These are phyloP conservation scores for Enteromius fasciolatus DNA, from an alignment of 2,797 vertebrate species.

Conservation along the genomic window DNA sequence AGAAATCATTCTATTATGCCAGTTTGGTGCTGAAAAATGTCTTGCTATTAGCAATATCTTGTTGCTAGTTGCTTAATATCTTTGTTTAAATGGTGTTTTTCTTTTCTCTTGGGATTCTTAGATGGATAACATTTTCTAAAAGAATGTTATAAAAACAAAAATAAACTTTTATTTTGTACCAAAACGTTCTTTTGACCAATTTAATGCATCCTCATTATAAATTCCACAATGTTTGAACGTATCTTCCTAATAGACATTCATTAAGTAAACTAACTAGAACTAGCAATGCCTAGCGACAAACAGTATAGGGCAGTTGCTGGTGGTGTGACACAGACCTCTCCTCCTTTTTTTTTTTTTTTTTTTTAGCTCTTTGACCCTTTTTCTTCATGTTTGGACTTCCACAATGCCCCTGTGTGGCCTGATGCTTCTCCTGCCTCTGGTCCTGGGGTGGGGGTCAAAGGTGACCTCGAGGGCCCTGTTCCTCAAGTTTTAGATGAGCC, in stretches of 20 bases:
- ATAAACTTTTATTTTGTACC: too few species aligned
- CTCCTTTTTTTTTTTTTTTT: conserved; percentile 7
- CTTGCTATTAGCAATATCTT: too few species aligned
- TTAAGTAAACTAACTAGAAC: background rate
- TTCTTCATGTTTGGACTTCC: conserved; percentile 19
- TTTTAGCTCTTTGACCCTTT: background rate
- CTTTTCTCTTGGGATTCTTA: background rate
- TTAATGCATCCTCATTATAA: background rate
- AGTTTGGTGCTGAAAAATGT: background rate
- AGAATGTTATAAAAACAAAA: too few species aligned
- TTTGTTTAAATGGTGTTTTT: background rate
- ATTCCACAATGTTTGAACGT: background rate
- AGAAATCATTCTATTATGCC: background rate
- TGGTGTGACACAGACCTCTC: background rate
- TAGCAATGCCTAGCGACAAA: background rate
- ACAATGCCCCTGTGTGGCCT: conserved; percentile 47
- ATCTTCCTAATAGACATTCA: background rate
- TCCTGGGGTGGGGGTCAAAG: conserved; percentile 49
- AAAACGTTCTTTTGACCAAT: background rate
- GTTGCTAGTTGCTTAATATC: background rate
- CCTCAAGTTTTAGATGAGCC: conserved; percentile 38
- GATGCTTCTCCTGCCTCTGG: conserved; percentile 24
- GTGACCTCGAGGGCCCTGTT: conserved; percentile 28
- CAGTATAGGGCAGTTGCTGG: background rate
- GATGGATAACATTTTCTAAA: background rate